Evolutionary conservation across 2,113 vertebrate species (phyloP).

Genomic region (Zonotrichia leucophrys): DNA sequence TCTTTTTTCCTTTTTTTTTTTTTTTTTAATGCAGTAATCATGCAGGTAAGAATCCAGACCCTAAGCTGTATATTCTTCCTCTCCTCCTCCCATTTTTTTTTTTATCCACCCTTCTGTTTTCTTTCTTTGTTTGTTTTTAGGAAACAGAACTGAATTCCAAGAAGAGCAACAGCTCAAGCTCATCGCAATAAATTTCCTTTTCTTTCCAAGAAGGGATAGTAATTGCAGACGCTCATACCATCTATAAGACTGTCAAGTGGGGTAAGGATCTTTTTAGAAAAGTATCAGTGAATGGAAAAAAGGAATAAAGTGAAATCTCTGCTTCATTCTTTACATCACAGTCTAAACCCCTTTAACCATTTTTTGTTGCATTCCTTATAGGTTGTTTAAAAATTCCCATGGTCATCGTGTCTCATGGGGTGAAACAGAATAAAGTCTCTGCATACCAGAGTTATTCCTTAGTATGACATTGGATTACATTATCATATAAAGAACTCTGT

Average conservation of each 20-base stretch:
- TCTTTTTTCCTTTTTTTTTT: neutral
- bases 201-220: neutral
- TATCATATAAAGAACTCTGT: neutral
- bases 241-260: neutral
- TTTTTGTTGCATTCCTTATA: neutral
- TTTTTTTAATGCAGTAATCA: neutral
- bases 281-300: neutral
- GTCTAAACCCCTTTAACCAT: fast-evolving
- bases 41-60: neutral
- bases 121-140: neutral
- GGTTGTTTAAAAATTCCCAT: neutral
- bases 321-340: neutral
- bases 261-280: neutral
- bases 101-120: neutral
- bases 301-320: neutral
- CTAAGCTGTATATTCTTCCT: neutral
- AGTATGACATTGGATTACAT: neutral
- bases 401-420: neutral
- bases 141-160: neutral
- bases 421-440: neutral
- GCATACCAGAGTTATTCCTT: neutral
- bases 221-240: neutral
- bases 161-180: neutral
- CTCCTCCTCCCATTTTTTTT: fast-evolving
- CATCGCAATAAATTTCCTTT: neutral